Evolutionary conservation across 2,888 invertebrate species (phyloP).

Genomic region (Euspilapteryx auroguttella): DNA sequence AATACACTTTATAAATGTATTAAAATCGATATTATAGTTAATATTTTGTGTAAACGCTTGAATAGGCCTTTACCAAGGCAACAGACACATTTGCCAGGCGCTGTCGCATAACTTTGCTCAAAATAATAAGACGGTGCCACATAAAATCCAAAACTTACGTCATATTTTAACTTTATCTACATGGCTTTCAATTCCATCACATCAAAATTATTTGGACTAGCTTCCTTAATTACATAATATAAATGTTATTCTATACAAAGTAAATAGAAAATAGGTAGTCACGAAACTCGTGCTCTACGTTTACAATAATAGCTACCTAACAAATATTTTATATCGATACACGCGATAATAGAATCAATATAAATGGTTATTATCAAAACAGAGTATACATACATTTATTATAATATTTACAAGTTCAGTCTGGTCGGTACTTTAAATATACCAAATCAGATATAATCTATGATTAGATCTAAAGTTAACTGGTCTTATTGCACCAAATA

Average conservation of each 20-base stretch:
- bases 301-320: constrained; percentile 22
- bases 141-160: too few species aligned
- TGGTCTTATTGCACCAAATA: constrained; percentile 14
- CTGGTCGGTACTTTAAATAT: constrained; percentile 12
- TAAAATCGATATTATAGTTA: too few species aligned
- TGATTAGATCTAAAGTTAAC: constrained; percentile 8
- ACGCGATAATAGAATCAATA: constrained; percentile 21
- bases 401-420: constrained; percentile 29
- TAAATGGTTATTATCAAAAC: too few species aligned
- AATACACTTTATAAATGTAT: too few species aligned
- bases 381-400: too few species aligned
- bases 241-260: constrained; percentile 37
- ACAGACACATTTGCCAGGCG: too few species aligned
- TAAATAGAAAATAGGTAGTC: constrained; percentile 56
- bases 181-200: constrained; percentile 53
- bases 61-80: too few species aligned
- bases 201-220: constrained; percentile 55
- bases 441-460: constrained; percentile 12
- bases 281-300: constrained; percentile 30
- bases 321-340: constrained; percentile 26
- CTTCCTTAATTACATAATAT: constrained; percentile 50
- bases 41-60: too few species aligned
- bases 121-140: constrained; percentile 13
- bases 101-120: constrained; percentile 1
- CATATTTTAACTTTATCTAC: constrained; percentile 35